These are phyloP conservation scores for Dasyprocta punctata DNA, from an alignment of 2,113 vertebrate species.

Conservation along the genomic window DNA sequence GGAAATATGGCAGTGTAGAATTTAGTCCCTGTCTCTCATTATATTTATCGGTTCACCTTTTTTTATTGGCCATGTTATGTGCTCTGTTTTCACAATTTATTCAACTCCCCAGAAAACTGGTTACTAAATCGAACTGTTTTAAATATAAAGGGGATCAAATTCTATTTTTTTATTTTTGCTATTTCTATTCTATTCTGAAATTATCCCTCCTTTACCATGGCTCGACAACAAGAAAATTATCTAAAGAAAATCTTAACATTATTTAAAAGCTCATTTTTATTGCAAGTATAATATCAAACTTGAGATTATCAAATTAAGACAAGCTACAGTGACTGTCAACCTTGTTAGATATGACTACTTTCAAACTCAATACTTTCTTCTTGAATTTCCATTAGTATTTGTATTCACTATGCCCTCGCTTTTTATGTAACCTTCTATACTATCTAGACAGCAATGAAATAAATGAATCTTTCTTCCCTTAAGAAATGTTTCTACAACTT, in stretches of 20 bases:
- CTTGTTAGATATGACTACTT: slow-evolving; percentile 58
- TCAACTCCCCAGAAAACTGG: too few relatives aligned
- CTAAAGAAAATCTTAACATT: slow-evolving; percentile 10
- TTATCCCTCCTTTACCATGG: neutral
- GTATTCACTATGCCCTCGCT: neutral
- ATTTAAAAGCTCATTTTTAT: neutral
- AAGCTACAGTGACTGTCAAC: neutral
- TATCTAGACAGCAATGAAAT: slow-evolving; percentile 67
- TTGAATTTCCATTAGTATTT: slow-evolving; percentile 30
- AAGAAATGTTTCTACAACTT: slow-evolving; percentile 75
- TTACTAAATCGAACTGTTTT: too few relatives aligned
- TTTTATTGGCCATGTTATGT: neutral
- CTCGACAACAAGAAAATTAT: neutral
- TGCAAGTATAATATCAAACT: slow-evolving; percentile 6
- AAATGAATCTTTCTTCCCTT: slow-evolving; percentile 54
- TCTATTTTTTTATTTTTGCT: neutral
- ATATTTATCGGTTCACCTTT: neutral
- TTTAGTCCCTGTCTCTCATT: neutral
- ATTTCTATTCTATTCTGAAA: neutral
- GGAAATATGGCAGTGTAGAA: neutral
- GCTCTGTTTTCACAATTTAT: neutral
- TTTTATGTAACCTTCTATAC: slow-evolving; percentile 43
- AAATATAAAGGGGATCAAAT: neutral
- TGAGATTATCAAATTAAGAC: slow-evolving; percentile 55
- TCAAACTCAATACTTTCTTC: neutral